Evolutionary conservation across 2,797 vertebrate species (phyloP), one percentile per base, ranked within the genome.

Genomic region (Rhinella marina): DNA sequence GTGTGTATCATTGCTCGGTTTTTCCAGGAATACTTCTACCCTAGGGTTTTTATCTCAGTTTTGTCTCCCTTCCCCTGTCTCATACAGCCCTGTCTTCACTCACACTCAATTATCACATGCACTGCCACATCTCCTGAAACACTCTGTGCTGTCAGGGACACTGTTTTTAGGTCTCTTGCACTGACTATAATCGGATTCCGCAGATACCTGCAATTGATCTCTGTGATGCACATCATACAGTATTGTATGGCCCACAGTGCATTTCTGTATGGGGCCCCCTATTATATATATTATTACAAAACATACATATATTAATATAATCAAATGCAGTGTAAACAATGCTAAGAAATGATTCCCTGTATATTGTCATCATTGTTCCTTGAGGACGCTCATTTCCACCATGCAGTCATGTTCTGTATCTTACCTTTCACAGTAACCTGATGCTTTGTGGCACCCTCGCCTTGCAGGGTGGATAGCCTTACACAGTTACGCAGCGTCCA

Each of bases 351-450:
- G 41, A 73, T 41, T 3, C 19, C 3, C 7, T 48, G 19, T 12
- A 21, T 3, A 11, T 72, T 72, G 68, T 32, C 29, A 19, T 41
- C 1, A 25, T 41, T 64, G 11, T 48, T 81, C 5, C 59, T 21
- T 29, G 59, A 23, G 57, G 14, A 81, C 27, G 6, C 56, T 59
- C 23, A 54, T 70, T 56, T 83, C 1, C 27, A 14, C 68, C 0
- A 48, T 23, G 81, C 27, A 25, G 48, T 27, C 81, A 56, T 76
- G 82, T 76, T 85, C 29, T 48, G 25, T 86, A 73, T 73, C 85
- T 86, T 86, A 81, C 77, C 77, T 86, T 86, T 81, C 85, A 81
- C 85, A 81, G 85, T 86, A 86, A 86, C 78, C 61, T 81, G 85
- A 86, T 86, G 25, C 64, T 50, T 21, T 9, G 52, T 61, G 85